Conservation (phyloP, 2,888 invertebrate genomes). For the Idaea straminata region DNA sequence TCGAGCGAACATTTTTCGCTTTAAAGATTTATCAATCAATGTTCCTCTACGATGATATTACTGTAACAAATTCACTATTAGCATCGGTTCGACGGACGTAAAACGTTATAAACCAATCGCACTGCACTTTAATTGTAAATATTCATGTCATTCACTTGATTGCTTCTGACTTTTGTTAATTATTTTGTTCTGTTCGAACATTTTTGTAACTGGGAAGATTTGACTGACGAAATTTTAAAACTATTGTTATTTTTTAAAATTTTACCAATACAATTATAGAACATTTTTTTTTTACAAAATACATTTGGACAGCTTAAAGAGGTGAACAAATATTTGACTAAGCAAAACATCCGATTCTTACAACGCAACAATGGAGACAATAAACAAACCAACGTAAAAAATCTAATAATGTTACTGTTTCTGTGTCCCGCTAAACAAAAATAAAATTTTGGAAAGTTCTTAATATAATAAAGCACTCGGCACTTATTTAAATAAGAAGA, state of each 20-base stretch:
- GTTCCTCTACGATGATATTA: conserved; percentile 29
- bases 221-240: not conserved
- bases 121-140: conserved; percentile 28
- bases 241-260: no score
- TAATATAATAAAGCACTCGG: not conserved
- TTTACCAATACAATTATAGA: no score
- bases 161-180: conserved; percentile 32
- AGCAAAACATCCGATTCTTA: not conserved
- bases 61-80: conserved; percentile 51
- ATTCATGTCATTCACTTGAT: conserved; percentile 45
- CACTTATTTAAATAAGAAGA: not conserved
- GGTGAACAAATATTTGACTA: not conserved
- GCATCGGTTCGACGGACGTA: conserved; percentile 37
- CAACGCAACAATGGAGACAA: conserved; percentile 17
- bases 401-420: not conserved
- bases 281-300: not conserved
- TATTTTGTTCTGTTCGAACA: conserved; percentile 11
- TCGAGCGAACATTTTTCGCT: conserved; percentile 67
- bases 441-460: not conserved
- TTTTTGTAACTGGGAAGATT: not conserved
- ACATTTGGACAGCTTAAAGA: not conserved
- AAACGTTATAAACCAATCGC: conserved; percentile 28
- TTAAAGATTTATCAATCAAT: conserved; percentile 41
- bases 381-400: conserved; percentile 21
- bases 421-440: not conserved